Percentiles rank a stretch among this genome's conserved stretches.
Evolutionary conservation across 23 tunicate genomes (phyloP).

Genomic region (Trididemnum miniatum): DNA sequence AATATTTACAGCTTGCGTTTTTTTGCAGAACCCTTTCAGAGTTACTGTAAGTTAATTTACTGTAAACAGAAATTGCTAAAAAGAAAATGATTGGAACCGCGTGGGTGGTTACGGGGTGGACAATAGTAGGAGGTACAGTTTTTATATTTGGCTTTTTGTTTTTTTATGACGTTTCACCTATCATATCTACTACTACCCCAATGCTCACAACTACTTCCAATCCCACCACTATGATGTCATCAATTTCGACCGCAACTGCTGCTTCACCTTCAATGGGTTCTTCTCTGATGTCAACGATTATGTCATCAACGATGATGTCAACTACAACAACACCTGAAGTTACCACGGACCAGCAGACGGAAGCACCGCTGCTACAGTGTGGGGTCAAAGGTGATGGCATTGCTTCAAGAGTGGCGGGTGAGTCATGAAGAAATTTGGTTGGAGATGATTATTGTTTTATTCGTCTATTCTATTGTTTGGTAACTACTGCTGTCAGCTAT

Average conservation of each 20-base stretch:
- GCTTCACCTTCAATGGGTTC: neutral
- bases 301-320: neutral
- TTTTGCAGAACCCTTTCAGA: too few species aligned
- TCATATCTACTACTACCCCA: slow-evolving; percentile 10
- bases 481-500: too few species aligned
- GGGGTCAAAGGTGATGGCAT: neutral
- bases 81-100: slow-evolving; percentile 38
- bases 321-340: slow-evolving; percentile 22
- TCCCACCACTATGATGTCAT: neutral
- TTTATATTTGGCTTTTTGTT: slow-evolving; percentile 57
- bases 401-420: neutral
- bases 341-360: neutral
- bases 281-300: neutral
- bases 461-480: too few species aligned
- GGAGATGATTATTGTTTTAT: too few species aligned
- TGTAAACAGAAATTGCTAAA: too few species aligned
- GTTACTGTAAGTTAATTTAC: too few species aligned
- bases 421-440: too few species aligned
- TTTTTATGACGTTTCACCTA: slow-evolving; percentile 29
- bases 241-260: neutral
- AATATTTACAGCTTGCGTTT: too few species aligned
- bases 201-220: neutral
- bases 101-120: slow-evolving; percentile 66
- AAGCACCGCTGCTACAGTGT: neutral
- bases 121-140: slow-evolving; percentile 41